A percentile compares a stretch with the other conserved stretches of the same genome.
phyloP scores from a whole-genome alignment of 2,113 vertebrate genomes.

The Oxygymnocypris stewartii region DNA sequence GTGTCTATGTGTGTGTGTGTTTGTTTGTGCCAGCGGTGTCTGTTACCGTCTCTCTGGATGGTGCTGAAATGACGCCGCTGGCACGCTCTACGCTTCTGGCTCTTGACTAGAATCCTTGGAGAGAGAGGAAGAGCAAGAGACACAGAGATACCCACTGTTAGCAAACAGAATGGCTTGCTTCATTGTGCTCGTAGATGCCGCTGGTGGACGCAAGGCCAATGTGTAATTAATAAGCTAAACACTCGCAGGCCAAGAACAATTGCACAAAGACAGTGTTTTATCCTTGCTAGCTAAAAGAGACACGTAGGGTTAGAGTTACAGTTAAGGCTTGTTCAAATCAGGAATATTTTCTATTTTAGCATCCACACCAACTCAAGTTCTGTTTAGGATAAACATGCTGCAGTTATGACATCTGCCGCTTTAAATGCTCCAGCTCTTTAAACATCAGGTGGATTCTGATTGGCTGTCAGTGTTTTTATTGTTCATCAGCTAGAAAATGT shows the following conservation, averaged over 20 bases:
- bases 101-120: constrained; percentile 2
- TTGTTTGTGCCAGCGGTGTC: constrained; percentile 29
- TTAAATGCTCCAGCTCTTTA: background rate
- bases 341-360: background rate
- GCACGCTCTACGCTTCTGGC: constrained; percentile 10
- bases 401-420: background rate
- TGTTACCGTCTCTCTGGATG: constrained; percentile 45
- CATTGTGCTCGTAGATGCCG: constrained; percentile 28
- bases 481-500: background rate
- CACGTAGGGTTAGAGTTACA: background rate
- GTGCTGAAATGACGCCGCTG: constrained; percentile 49
- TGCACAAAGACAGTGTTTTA: constrained; percentile 10
- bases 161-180: constrained; percentile 29
- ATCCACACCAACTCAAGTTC: background rate
- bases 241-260: background rate
- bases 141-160: constrained; percentile 26
- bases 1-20: constrained; percentile 10
- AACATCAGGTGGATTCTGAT: background rate
- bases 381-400: background rate
- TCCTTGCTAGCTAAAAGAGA: background rate
- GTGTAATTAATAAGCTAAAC: constrained; percentile 30
- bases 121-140: constrained; percentile 6
- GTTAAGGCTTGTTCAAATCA: background rate
- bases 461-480: background rate
- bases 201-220: constrained; percentile 27